A percentile compares a stretch with the other conserved stretches of the same genome.
Conservation (phyloP, 2,888 invertebrate species). For the Athalia rosae region DNA sequence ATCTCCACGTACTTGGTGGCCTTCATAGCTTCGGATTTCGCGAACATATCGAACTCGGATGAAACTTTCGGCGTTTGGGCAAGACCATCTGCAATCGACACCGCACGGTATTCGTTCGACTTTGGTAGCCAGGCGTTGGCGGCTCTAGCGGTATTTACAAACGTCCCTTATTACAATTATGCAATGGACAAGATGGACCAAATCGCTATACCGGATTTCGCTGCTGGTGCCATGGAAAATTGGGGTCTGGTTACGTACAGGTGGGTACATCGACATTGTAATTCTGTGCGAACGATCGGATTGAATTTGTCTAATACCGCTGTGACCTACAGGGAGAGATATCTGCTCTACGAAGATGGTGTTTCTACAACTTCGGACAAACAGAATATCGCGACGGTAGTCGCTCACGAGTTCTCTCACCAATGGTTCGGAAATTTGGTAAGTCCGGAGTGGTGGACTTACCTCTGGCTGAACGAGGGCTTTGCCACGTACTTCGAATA, state of each 20-base stretch:
- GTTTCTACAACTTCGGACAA: slow-evolving; percentile 47
- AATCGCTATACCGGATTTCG: slow-evolving; percentile 90
- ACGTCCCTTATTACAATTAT: slow-evolving; percentile 75
- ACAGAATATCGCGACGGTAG: slow-evolving; percentile 59
- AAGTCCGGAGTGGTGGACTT: slow-evolving; percentile 71
- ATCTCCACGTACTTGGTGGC: slow-evolving; percentile 84
- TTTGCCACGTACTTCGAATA: slow-evolving; percentile 77
- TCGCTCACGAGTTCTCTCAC: slow-evolving; percentile 77
- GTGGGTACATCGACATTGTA: slow-evolving; percentile 67
- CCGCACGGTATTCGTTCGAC: slow-evolving; percentile 73
- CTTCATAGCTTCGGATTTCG: slow-evolving; percentile 81
- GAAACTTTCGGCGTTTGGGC: slow-evolving; percentile 73
- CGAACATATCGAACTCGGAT: slow-evolving; percentile 72
- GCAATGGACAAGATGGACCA: slow-evolving; percentile 85
- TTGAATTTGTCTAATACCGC: not conserved
- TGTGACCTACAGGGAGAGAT: slow-evolving; percentile 22
- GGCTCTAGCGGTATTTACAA: slow-evolving; percentile 78
- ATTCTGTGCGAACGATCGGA: not conserved
- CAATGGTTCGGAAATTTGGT: slow-evolving; percentile 75
- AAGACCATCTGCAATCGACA: slow-evolving; percentile 72
- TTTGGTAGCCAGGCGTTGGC: slow-evolving; percentile 74
- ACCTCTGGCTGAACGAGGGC: slow-evolving; percentile 74
- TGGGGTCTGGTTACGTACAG: slow-evolving; percentile 92
- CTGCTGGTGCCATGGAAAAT: slow-evolving; percentile 93
- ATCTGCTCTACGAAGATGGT: slow-evolving; percentile 41